Evolutionary conservation across 2,888 invertebrate genomes (phyloP).

Genomic region (Patella ulyssiponensis): DNA sequence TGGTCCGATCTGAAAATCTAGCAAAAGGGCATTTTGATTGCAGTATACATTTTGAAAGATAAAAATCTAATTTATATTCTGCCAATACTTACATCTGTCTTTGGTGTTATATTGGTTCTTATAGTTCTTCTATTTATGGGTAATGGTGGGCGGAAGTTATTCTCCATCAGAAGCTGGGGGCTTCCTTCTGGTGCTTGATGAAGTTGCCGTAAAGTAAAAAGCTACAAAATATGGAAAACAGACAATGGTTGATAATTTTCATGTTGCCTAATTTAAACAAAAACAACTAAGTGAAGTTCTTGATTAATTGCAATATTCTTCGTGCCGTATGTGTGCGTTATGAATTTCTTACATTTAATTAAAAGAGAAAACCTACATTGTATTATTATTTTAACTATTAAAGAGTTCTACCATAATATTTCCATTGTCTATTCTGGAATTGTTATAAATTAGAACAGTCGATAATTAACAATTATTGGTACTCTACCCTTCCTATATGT

Average conservation of each 20-base stretch:
- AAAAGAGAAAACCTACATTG: neutral
- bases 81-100: constrained; percentile 42
- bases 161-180: constrained; percentile 55
- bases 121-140: constrained; percentile 60
- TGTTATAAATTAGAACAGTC: too few species aligned
- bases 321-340: neutral
- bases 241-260: neutral
- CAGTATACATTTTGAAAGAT: too few species aligned
- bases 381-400: too few species aligned
- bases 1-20: too few species aligned
- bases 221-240: constrained; percentile 39
- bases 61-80: neutral
- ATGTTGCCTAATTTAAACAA: neutral
- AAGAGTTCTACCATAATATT: too few species aligned
- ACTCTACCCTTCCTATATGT: too few species aligned
- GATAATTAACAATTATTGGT: too few species aligned
- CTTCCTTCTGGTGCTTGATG: constrained; percentile 50
- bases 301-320: neutral
- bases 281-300: neutral
- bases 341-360: neutral
- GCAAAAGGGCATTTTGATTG: too few species aligned
- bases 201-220: constrained; percentile 52
- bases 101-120: constrained; percentile 64
- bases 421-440: too few species aligned
- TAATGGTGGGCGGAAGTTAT: constrained; percentile 63